A percentile compares a stretch with the other conserved stretches of the same genome.
phyloP scores from a whole-genome alignment of 2,797 vertebrate genomes.

The Pseudochirops cupreus region DNA sequence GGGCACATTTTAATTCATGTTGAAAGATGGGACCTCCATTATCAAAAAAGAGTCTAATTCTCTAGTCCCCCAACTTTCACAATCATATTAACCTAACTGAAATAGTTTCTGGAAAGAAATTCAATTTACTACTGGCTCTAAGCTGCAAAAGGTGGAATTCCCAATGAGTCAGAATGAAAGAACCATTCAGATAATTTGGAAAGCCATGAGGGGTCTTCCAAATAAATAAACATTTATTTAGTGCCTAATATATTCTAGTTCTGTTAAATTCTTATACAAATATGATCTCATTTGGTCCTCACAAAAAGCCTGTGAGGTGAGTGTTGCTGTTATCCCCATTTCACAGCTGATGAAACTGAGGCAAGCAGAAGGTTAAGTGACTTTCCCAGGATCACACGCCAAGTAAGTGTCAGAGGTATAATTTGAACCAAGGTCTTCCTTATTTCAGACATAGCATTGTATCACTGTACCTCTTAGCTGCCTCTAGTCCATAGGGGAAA shows the following conservation, averaged over 20 bases:
- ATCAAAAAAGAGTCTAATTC: background rate
- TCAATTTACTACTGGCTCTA: background rate
- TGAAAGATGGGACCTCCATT: background rate
- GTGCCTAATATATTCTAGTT: background rate
- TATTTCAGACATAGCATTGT: background rate
- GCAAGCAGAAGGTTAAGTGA: background rate
- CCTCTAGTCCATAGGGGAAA: background rate
- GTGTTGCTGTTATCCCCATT: background rate
- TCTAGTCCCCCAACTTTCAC: background rate
- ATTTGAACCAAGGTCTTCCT: background rate
- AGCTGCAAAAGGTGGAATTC: background rate
- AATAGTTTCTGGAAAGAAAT: background rate
- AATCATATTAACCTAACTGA: background rate
- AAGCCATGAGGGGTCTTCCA: background rate
- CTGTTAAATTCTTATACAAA: background rate
- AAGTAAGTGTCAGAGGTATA: background rate
- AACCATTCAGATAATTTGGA: too few species aligned
- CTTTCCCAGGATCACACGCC: background rate
- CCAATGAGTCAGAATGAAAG: background rate
- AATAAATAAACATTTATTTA: background rate
- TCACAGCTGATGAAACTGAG: background rate
- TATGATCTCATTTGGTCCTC: background rate
- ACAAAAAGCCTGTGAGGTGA: background rate
- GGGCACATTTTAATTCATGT: background rate
- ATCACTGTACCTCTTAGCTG: background rate